Conservation (phyloP, 23 tunicate genomes). For the Pegea sp. region DNA sequence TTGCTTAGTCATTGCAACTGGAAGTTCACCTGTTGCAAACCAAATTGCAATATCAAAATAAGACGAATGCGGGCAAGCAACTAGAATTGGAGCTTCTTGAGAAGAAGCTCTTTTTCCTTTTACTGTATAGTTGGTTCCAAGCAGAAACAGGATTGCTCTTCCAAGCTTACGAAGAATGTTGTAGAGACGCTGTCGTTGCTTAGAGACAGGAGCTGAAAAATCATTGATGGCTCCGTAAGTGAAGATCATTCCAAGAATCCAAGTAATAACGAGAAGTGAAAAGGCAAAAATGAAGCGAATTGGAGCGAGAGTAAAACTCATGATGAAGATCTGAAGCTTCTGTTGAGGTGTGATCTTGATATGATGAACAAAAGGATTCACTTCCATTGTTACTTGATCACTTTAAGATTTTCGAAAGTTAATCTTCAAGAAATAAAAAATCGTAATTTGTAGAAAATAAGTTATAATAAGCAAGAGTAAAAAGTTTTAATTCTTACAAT, state of each 20-base stretch:
- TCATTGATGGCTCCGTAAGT: constrained; percentile 18
- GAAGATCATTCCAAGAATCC: constrained; percentile 13
- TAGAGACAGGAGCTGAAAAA: constrained; percentile 10
- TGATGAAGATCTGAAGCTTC: constrained; percentile 31
- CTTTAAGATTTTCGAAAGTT: no score
- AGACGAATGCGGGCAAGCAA: constrained; percentile 56
- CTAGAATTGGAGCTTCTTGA: constrained; percentile 33
- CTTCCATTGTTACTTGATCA: no score
- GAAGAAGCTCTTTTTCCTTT: constrained; percentile 31
- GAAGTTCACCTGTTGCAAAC: constrained; percentile 16
- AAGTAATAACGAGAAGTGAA: constrained; percentile 5
- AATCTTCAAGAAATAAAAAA: no score
- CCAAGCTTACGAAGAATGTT: constrained; percentile 11
- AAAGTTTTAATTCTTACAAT: no score
- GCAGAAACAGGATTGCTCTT: not conserved
- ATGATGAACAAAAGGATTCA: constrained; percentile 47
- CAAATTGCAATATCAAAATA: constrained; percentile 18
- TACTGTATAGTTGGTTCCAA: constrained; percentile 1
- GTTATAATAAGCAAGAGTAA: no score
- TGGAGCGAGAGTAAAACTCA: constrained; percentile 57
- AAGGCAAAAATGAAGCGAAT: constrained; percentile 21
- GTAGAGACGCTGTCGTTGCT: constrained; percentile 8
- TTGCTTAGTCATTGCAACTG: constrained; percentile 24
- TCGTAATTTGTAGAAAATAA: no score
- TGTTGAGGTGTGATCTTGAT: constrained; percentile 12